Evolutionary conservation across 2,113 vertebrate species (phyloP), one percentile per base, ranked within the genome.

Genomic region (Plestiodon gilberti): DNA sequence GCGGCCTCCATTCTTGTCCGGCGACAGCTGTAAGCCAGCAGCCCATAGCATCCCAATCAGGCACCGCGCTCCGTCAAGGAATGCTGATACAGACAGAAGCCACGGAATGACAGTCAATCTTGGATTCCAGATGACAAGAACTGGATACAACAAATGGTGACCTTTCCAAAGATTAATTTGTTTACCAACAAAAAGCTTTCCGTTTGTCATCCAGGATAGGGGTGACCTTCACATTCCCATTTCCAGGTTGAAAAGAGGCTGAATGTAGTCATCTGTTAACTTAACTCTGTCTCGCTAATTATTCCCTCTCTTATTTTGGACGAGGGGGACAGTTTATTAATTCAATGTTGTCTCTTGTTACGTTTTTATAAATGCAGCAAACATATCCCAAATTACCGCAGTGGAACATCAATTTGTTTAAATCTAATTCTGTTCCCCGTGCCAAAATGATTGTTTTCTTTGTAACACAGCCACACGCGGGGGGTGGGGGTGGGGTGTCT

Each of bases 11-110:
- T 94, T 97, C 97, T 94, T 97, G 98, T 97, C 98, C 97, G 76
- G 97, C 98, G 98, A 98, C 98, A 99, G 98, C 98, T 99, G 99
- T 97, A 98, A 97, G 97, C 94, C 98, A 99, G 97, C 97, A 97
- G 98, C 97, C 98, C 99, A 97, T 99, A 97, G 98, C 97, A 97
- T 97, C 96, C 83, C 98, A 98, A 98, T 98, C 98, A 98, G 98
- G 98, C 97, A 89, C 92, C 0, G 94, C 95, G 95, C 97, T 95
- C 91, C 76, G 97, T 96, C 96, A 95, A 96, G 97, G 98, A 98
- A 98, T 97, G 98, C 98, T 98, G 98, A 97, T 97, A 95, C 70
- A 96, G 93, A 95, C 96, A 96, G 97, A 95, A 96, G 95, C 97
- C 93, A 97, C 96, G 91, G 94, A 94, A 90, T 98, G 98, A 98